Base-by-base conservation (phyloP, 2,888 invertebrate species). In the Volucella inflata region DNA sequence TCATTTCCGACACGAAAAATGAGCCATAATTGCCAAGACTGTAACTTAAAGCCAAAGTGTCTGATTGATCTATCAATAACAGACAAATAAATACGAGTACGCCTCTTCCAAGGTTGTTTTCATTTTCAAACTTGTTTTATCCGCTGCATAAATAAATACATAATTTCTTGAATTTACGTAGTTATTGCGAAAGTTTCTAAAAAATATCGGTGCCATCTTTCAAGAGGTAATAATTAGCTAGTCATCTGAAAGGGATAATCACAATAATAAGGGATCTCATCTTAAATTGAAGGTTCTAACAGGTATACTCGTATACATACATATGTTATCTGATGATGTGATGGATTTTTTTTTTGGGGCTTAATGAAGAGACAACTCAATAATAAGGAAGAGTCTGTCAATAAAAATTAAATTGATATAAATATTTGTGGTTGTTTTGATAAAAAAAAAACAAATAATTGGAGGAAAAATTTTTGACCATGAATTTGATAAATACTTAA, bases 51-150 rank as follows among this genome's bases (percentile, higher is more conserved):
- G n/a, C 14, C 10, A 44, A 62, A 62, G 44, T 46, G 44, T 38
- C 17, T 59, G 59, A 60, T 74, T 68, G 79, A 30, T 74, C 68
- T 74, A 57, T 57, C 48, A 65, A 68, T 60, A 62, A 60, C 57
- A n/a, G 21, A 53, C 12, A 46, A 51, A 77, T 46, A 51, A 38
- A n/a, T 44, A 40, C n/a, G 46, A 48, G 53, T 46, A 14, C 8
- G 6, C 38, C 53, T 17, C 30, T 21, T 62, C 68, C 75, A 81
- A 81, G 80, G 80, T 60, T 53, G 53, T 38, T 30, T 40, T 11
- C 16, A 50, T 60, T 64, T 74, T n/a, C 8, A 74, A 64, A 75
- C 75, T 57, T 67, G 75, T 75, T 44, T 67, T 17, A 42, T 30
- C 11, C 8, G n/a, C 9, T 40, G n/a, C 50, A 10, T 51, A 30